Evolutionary conservation across 2,888 invertebrate species (phyloP).

Genomic region (Drosophila subsilvestris): DNA sequence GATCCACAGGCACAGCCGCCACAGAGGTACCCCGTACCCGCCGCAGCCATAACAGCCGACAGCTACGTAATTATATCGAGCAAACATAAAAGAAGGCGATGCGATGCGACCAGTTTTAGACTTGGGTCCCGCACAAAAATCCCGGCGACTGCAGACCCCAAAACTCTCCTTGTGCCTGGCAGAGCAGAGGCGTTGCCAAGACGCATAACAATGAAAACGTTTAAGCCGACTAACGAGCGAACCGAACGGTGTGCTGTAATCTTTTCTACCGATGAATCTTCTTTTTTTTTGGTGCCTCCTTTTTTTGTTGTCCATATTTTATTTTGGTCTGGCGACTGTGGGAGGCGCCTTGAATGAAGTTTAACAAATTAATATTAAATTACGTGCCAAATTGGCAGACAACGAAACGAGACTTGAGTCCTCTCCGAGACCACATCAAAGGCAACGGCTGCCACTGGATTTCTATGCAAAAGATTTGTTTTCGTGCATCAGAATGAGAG

Average conservation of each 20-base stretch:
- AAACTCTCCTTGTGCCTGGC: background rate
- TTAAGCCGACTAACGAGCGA: conserved; percentile 76
- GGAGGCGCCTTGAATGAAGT: conserved; percentile 72
- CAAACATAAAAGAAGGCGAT: conserved; percentile 72
- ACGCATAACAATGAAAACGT: conserved; percentile 80
- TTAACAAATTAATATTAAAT: conserved; percentile 83
- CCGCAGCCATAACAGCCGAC: conserved; percentile 19
- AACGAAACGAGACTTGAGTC: conserved; percentile 25
- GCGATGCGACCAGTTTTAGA: conserved; percentile 36
- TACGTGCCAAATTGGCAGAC: conserved; percentile 81
- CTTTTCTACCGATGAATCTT: conserved; percentile 49
- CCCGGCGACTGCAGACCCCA: conserved; percentile 5
- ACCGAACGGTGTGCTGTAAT: conserved; percentile 69
- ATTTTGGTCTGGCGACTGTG: conserved; percentile 40
- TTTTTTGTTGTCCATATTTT: background rate
- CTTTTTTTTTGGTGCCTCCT: background rate
- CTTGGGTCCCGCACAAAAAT: conserved; percentile 2
- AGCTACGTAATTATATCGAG: conserved; percentile 73
- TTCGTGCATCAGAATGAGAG: conserved; percentile 43
- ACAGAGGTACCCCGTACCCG: conserved; percentile 16
- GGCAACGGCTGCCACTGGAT: conserved; percentile 66
- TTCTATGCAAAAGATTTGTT: conserved; percentile 56
- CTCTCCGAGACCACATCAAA: conserved; percentile 44
- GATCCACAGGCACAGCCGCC: conserved; percentile 37
- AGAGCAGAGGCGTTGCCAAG: conserved; percentile 68